Conservation (phyloP, 2,797 vertebrate genomes). For the Kryptolebias ocellatus region DNA sequence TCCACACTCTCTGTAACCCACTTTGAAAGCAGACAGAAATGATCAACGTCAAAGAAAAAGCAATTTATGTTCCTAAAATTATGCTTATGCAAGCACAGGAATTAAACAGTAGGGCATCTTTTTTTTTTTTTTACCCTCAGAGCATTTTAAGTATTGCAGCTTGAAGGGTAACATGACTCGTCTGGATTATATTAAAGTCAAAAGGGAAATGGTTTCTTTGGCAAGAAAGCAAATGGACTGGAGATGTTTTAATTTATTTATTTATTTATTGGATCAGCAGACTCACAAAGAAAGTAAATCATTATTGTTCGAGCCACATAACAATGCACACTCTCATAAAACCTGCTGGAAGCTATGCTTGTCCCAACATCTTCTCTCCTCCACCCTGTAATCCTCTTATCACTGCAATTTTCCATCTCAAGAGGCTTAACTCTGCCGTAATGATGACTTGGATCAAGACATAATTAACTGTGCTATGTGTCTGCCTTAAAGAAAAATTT, state of each 20-base stretch:
- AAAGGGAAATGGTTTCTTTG: conserved; percentile 47
- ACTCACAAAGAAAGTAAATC: conserved; percentile 58
- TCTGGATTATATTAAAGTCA: conserved; percentile 64
- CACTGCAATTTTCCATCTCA: conserved; percentile 37
- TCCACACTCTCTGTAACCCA: conserved; percentile 21
- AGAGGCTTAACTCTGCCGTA: conserved; percentile 35
- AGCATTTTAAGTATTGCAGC: conserved; percentile 8
- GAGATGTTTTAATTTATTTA: conserved; percentile 33
- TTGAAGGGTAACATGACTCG: conserved; percentile 48
- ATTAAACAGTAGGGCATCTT: not conserved
- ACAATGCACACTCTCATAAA: conserved; percentile 11
- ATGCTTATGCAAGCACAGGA: conserved; percentile 3
- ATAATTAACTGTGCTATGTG: conserved; percentile 33
- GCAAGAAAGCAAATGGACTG: conserved; percentile 30
- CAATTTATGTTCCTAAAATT: conserved; percentile 14
- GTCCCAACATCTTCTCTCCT: conserved; percentile 21
- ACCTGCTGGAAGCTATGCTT: conserved; percentile 11
- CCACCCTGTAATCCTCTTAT: conserved; percentile 44
- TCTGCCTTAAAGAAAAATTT: conserved; percentile 6
- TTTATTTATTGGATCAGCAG: conserved; percentile 32
- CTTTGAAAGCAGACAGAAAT: conserved; percentile 10
- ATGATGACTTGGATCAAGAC: conserved; percentile 38
- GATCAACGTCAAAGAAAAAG: not conserved
- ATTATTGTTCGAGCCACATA: conserved; percentile 15
- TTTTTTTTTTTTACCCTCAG: conserved; percentile 1